These are phyloP conservation scores for Phenganax stokvisi DNA, from an alignment of 92 coral and sea anemone species.

Conservation along the genomic window DNA sequence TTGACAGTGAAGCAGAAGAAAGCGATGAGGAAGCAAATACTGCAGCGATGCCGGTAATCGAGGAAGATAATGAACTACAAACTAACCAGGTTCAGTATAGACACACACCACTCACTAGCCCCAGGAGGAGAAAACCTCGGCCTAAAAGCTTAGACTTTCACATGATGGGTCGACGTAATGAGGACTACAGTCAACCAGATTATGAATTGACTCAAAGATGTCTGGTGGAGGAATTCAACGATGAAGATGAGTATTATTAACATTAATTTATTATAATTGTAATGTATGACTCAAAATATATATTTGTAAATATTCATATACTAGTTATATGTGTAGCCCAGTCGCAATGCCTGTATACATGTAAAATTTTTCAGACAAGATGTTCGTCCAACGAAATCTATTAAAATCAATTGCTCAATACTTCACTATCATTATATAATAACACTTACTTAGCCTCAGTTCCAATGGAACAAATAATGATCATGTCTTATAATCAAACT, in stretches of 20 bases:
- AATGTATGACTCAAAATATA: neutral
- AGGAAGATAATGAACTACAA: constrained; percentile 34
- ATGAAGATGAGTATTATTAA: constrained; percentile 36
- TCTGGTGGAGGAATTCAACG: constrained; percentile 18
- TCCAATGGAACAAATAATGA: no score
- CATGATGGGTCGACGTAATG: constrained; percentile 31
- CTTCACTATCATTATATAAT: no score
- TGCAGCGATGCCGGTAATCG: constrained; percentile 32
- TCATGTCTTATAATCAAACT: no score
- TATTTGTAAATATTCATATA: neutral
- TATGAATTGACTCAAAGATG: constrained; percentile 27
- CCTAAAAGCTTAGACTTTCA: constrained; percentile 38
- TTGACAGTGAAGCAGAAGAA: neutral
- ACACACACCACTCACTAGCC: constrained; percentile 2
- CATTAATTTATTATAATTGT: constrained; percentile 11
- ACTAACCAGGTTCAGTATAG: constrained; percentile 27
- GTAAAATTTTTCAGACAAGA: no score
- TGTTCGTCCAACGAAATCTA: no score
- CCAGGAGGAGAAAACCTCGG: constrained; percentile 23
- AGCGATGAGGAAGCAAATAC: constrained; percentile 23
- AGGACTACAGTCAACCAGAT: constrained; percentile 24
- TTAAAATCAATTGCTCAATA: no score
- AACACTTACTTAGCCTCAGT: no score
- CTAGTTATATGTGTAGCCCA: neutral
- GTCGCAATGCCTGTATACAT: neutral